Evolutionary conservation across 1,140 invertebrate genomes (phyloP), one percentile per base, ranked within the genome.

Genomic region (Drosophila lacertosa): DNA sequence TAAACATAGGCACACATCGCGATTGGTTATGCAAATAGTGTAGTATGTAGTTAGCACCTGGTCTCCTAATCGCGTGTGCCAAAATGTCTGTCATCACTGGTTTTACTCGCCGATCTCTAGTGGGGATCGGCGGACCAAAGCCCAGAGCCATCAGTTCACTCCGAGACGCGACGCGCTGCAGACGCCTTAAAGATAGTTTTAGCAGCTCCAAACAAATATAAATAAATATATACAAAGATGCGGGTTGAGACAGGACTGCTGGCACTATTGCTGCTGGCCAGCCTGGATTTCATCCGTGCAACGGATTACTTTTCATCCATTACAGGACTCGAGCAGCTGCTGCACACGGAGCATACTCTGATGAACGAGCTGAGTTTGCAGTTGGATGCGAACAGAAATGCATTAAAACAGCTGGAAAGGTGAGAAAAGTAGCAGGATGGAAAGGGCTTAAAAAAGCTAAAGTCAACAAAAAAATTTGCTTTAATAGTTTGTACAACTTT

Each of bases 271-370:
- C 4, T 81, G 2, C 20, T 81, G 26, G 80, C 54, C 54, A 67
- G 53, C 10, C 15, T 69, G 4, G 11, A 20, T 6, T 42, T 13
- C 9, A 3, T 73, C 5, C 32, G 40, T 13, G 77, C 82, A n/a
- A 67, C 82, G 58, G 89, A 98, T 92, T 92, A 98, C 5, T 99
- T 96, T 90, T 98, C 97, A 0, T 97, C 97, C 7, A 93, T 98
- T 69, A 95, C 95, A 4, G 97, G 98, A 74, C 93, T 98, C 81
- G 96, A 98, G 91, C 94, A 95, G 66, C 92, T 98, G 10, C 91
- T 99, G 22, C 93, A 96, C 76, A 98, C 97, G 2, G 97, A 99
- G 92, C 93, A 94, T 26, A 95, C 95, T 58, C 94, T 99, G 40
- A 95, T 98, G 65, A 92, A 94, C 67, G 95, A 95, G 20, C 92